These are phyloP conservation scores for Epinotia demarniana DNA, from an alignment of 2,888 invertebrate genomes.

Conservation along the genomic window DNA sequence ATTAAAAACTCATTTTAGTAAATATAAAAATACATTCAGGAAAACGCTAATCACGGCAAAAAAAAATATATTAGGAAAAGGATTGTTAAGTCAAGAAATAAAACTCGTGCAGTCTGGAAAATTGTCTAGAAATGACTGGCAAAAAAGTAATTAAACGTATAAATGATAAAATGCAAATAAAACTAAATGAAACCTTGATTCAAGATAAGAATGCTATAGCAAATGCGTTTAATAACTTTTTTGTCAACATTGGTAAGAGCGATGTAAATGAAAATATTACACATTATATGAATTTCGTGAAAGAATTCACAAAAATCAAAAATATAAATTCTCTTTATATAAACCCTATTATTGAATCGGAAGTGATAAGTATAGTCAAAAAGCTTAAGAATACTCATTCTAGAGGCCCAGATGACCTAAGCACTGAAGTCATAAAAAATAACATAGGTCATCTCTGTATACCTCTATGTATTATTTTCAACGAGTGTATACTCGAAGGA, in stretches of 20 bases:
- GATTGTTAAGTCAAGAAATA: background rate
- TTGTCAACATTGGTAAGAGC: background rate
- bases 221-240: background rate
- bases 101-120: background rate
- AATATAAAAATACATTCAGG: background rate
- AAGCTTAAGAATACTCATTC: too few relatives aligned
- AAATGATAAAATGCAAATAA: background rate
- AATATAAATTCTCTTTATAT: background rate
- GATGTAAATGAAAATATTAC: background rate
- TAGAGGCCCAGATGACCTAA: too few relatives aligned
- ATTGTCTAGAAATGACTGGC: background rate
- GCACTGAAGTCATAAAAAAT: too few relatives aligned
- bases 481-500: too few relatives aligned
- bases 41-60: background rate
- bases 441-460: too few relatives aligned
- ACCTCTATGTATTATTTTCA: too few relatives aligned
- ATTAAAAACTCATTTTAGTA: background rate
- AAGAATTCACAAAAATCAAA: background rate
- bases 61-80: background rate
- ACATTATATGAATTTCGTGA: background rate
- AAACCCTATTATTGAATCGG: background rate
- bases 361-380: too few relatives aligned
- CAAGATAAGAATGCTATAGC: background rate
- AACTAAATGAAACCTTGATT: background rate
- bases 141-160: background rate